phyloP scores from a whole-genome alignment of 2,888 invertebrate genomes.

The Athalia rosae region DNA sequence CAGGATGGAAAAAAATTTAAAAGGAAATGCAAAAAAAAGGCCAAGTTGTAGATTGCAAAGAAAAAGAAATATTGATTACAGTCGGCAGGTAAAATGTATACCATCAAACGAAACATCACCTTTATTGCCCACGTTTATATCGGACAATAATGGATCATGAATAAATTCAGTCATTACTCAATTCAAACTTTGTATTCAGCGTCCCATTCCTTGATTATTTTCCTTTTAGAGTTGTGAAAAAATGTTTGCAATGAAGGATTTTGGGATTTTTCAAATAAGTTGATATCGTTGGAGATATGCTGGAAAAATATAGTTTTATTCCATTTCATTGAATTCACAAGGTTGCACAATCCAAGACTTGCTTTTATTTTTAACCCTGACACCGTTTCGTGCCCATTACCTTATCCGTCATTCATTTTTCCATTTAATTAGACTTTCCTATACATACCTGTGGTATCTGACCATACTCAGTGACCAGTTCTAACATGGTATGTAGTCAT shows the following conservation, averaged over 20 bases:
- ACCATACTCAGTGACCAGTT: slow-evolving; percentile 14
- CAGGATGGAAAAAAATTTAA: slow-evolving; percentile 70
- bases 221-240: too few relatives aligned
- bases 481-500: background rate
- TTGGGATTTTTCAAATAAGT: slow-evolving; percentile 5
- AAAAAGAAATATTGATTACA: background rate
- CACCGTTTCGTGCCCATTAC: background rate
- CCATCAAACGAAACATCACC: too few relatives aligned
- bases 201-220: too few relatives aligned
- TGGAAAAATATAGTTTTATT: slow-evolving; percentile 67
- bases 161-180: slow-evolving; percentile 7
- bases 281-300: slow-evolving; percentile 51
- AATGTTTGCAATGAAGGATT: background rate
- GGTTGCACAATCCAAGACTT: slow-evolving; percentile 34
- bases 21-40: slow-evolving; percentile 65
- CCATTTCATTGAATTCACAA: slow-evolving; percentile 49
- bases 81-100: background rate
- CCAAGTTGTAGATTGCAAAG: slow-evolving; percentile 54
- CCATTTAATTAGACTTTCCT: background rate
- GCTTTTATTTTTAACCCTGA: slow-evolving; percentile 29
- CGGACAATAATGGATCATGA: background rate
- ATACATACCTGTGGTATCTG: slow-evolving; percentile 1
- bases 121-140: background rate
- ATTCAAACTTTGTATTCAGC: background rate
- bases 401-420: slow-evolving; percentile 7